phyloP scores from a whole-genome alignment of 2,888 invertebrate genomes.

The Euclidia mi region DNA sequence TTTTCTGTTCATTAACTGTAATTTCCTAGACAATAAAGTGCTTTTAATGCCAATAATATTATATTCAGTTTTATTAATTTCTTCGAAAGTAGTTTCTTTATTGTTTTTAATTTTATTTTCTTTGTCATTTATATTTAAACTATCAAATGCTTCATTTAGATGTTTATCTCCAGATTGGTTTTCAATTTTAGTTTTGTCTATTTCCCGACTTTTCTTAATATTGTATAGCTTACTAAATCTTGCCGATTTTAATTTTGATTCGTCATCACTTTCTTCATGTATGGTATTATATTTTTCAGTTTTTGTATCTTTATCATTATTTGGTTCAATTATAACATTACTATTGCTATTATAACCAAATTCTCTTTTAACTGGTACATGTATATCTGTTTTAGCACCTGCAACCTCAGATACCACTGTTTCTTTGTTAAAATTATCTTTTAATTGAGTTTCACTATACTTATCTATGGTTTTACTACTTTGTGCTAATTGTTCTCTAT shows the following conservation, averaged over 20 bases:
- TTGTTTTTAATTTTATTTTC: neutral
- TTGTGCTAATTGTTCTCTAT: neutral
- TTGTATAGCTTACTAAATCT: slow-evolving; percentile 9
- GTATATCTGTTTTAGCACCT: too few relatives aligned
- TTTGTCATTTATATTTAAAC: neutral
- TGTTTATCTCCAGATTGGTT: neutral
- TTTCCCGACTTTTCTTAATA: neutral
- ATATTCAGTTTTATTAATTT: neutral
- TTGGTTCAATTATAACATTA: too few relatives aligned
- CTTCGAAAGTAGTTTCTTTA: neutral
- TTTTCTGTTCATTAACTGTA: slow-evolving; percentile 3
- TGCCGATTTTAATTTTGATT: neutral
- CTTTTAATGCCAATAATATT: slow-evolving; percentile 16
- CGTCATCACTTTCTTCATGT: too few relatives aligned
- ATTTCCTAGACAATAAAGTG: slow-evolving; percentile 22
- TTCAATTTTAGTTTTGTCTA: neutral
- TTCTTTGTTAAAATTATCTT: neutral
- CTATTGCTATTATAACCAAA: too few relatives aligned
- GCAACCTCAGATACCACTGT: too few relatives aligned
- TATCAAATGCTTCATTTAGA: neutral
- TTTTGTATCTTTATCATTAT: too few relatives aligned
- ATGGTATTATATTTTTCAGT: too few relatives aligned
- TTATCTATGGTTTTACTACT: neutral
- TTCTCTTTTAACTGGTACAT: too few relatives aligned
- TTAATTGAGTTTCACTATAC: neutral